A percentile compares a stretch with the other conserved stretches of the same genome.
These are phyloP conservation scores for Gambusia affinis DNA, from an alignment of 2,113 vertebrate genomes.

Conservation along the genomic window DNA sequence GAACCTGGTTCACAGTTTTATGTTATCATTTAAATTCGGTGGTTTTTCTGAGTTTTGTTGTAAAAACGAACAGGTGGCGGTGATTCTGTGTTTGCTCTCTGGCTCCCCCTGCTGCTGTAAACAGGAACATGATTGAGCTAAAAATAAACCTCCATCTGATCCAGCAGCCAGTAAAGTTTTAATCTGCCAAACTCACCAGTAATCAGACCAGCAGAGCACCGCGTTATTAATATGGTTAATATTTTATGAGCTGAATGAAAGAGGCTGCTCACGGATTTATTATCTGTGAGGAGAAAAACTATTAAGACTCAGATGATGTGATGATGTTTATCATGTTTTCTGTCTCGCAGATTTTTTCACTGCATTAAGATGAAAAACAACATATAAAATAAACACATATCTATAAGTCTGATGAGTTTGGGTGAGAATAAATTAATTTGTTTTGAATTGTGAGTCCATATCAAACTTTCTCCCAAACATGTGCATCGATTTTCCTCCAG, in stretches of 20 bases:
- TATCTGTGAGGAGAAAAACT: too few relatives aligned
- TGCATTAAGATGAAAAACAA: too few relatives aligned
- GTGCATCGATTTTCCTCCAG: too few relatives aligned
- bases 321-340: too few relatives aligned
- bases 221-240: background rate
- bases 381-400: too few relatives aligned
- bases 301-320: too few relatives aligned
- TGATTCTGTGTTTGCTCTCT: background rate
- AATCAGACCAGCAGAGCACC: background rate
- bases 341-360: too few relatives aligned
- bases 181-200: too few relatives aligned
- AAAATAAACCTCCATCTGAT: slow-evolving; percentile 1
- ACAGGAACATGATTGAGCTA: background rate
- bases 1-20: background rate
- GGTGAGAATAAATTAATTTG: too few relatives aligned
- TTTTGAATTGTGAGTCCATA: too few relatives aligned
- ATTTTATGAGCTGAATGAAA: background rate
- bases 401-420: too few relatives aligned
- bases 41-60: background rate
- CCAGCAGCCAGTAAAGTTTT: background rate
- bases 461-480: too few relatives aligned
- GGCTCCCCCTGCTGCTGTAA: background rate
- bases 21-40: background rate
- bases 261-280: background rate
- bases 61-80: background rate